Evolutionary conservation across 2,113 vertebrate species (phyloP), one percentile per base, ranked within the genome.

Genomic region (Sorex araneus): DNA sequence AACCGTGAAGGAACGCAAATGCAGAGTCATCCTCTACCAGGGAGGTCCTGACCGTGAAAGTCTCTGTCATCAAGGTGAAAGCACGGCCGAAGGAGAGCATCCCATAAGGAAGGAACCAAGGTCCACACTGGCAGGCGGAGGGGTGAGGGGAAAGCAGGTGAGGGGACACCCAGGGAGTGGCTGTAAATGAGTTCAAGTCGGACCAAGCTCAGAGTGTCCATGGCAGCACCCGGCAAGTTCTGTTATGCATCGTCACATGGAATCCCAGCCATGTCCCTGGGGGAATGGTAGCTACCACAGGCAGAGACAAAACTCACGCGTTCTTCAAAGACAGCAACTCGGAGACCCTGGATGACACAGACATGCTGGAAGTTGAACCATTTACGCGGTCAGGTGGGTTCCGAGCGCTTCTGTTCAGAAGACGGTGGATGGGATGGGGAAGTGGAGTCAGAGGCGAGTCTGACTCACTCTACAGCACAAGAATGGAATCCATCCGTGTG

Each of bases 201-300:
- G 70, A 67, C 11, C 64, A 10, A 25, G 8, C 19, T 23, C 34
- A 73, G 8, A 69, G 36, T 60, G 15, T 9, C 34, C 60, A 34
- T 82, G 25, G 78, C 0, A 27, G 34, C 12, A 70, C 67, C 27
- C n/a, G 30, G 18, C 8, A 45, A 30, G 47, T 34, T 71, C 67
- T 1, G 30, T 23, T 47, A 76, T 11, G 2, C 16, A n/a, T 1
- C 0, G 0, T 30, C 12, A 27, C 63, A 10, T 25, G 9, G 64
- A 60, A 34, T 19, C 60, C 40, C 8, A 4, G 21, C 1, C 25
- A 6, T n/a, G 15, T 40, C 6, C 16, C 2, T 45, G 25, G 47
- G 82, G 78, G 16, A 47, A 60, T 2, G 27, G 36, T 0, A n/a
- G 73, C 18, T 18, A n/a, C 4, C 21, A 23, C 16, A 63, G n/a